Conservation (phyloP, 2,797 vertebrate genomes). For the Mallotus villosus region DNA sequence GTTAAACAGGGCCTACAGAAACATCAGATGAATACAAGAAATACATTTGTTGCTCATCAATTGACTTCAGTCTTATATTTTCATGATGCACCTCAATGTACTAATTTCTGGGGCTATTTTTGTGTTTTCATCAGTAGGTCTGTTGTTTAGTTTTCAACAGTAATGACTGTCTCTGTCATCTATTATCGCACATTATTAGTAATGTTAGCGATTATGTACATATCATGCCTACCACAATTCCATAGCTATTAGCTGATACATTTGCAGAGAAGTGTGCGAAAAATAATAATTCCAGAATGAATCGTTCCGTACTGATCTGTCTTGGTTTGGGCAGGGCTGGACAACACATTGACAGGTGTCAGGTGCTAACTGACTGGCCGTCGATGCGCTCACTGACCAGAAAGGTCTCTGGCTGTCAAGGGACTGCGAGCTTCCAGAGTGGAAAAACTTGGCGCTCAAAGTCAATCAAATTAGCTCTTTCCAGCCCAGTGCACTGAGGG, state of each 20-base stretch:
- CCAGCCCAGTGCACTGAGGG: slow-evolving; percentile 70
- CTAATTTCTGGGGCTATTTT: too few species aligned
- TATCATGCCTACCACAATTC: too few species aligned
- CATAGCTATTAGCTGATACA: too few species aligned
- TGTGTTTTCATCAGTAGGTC: too few species aligned
- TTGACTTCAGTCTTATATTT: background rate
- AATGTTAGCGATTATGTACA: background rate
- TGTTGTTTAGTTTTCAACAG: background rate
- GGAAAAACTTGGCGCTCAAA: slow-evolving; percentile 64
- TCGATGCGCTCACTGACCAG: slow-evolving; percentile 81
- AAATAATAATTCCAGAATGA: too few species aligned
- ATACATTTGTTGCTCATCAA: background rate
- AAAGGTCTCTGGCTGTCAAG: slow-evolving; percentile 72
- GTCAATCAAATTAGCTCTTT: slow-evolving; percentile 83
- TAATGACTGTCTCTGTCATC: background rate
- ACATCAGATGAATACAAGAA: background rate
- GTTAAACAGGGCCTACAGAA: background rate
- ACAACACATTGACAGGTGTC: slow-evolving; percentile 73
- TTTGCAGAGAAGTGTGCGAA: too few species aligned
- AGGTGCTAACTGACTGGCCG: slow-evolving; percentile 76
- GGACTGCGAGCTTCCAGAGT: slow-evolving; percentile 63
- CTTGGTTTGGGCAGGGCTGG: slow-evolving; percentile 39
- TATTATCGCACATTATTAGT: slow-evolving; percentile 39
- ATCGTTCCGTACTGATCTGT: background rate
- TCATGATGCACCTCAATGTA: background rate